Base-by-base conservation (phyloP, 2,888 invertebrate species). In the Melitaea athalia region DNA sequence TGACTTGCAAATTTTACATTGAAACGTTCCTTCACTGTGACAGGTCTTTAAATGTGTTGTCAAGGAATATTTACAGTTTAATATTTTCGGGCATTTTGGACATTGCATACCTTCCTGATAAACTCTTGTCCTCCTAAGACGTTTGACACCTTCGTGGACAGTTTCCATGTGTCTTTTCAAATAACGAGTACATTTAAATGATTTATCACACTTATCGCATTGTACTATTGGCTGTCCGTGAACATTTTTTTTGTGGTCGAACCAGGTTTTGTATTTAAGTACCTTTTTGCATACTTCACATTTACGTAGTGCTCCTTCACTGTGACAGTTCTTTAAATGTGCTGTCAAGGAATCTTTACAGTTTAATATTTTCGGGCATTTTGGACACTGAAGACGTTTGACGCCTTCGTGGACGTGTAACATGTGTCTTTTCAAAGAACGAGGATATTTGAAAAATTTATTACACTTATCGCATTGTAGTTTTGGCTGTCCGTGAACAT, bases 221-320 rank as follows among this genome's bases (percentile, higher is more conserved):
- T 63, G 55, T 0, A 71, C 67, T 4, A 49, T 60, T 0, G 50
- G n/a, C 0, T 60, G 24, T 0, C 65, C 31, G 14, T 82, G 81
- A 0, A 78, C 79, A 4, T 72, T 66, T 2, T 15, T 74, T 69
- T 76, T 75, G 24, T 83, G 83, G 0, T 60, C 59, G 8, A 76
- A 69, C 79, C 77, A 80, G n/a, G 6, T 33, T 64, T 75, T 80
- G 52, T 79, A 80, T 0, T 70, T 38, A 6, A 72, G 72, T 0
- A 43, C 72, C 64, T 82, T 85, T 0, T 74, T 73, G 59, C 85
- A 85, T 14, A 77, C 59, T 11, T 75, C 69, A 73, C 84, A 83
- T 5, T 15, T 62, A 63, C 83, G 76, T 14, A 68, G 47, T 6
- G 64, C 66, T 4, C 67, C 67, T 0, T 53, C 38, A 14, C 78